Percentiles rank a stretch among this genome's conserved stretches.
Evolutionary conservation across 2,797 vertebrate species (phyloP).

Genomic region (Hapalemur alaotrensis): DNA sequence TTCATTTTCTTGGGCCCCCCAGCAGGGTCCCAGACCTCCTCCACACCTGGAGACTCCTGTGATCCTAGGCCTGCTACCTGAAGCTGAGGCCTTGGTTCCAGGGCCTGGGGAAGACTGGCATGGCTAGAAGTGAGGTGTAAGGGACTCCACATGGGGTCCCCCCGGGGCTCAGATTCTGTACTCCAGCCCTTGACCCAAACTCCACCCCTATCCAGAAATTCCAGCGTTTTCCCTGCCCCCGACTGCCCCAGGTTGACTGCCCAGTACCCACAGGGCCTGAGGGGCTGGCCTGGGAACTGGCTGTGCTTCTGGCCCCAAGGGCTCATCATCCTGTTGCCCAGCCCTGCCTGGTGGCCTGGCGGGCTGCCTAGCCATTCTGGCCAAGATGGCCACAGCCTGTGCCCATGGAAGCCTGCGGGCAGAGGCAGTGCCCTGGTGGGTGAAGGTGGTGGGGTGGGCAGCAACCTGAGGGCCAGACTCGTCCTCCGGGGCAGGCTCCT

Average conservation of each 20-base stretch:
- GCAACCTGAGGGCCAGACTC: conserved; percentile 2
- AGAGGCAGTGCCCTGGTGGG: neutral
- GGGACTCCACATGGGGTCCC: too few species aligned
- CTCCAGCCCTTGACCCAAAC: neutral
- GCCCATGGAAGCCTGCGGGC: conserved; percentile 44
- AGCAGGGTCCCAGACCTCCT: neutral
- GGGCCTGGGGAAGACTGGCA: neutral
- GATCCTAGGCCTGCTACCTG: neutral
- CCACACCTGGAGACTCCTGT: neutral
- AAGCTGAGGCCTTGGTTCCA: neutral
- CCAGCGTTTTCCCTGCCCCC: neutral
- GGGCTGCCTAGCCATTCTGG: conserved; percentile 34
- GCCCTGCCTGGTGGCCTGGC: conserved; percentile 46
- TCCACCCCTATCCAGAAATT: neutral
- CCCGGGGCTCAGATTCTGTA: neutral
- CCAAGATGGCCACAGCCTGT: conserved; percentile 55
- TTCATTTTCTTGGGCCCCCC: neutral
- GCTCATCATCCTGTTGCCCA: conserved; percentile 17
- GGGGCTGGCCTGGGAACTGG: conserved; percentile 14
- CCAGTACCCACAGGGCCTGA: neutral
- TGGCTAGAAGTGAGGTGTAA: neutral
- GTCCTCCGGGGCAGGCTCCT: neutral
- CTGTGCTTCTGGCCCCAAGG: conserved; percentile 38
- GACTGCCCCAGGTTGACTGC: neutral
- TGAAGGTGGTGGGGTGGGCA: conserved; percentile 26